phyloP scores from a whole-genome alignment of 2,888 invertebrate species.

The Microchrysa polita region DNA sequence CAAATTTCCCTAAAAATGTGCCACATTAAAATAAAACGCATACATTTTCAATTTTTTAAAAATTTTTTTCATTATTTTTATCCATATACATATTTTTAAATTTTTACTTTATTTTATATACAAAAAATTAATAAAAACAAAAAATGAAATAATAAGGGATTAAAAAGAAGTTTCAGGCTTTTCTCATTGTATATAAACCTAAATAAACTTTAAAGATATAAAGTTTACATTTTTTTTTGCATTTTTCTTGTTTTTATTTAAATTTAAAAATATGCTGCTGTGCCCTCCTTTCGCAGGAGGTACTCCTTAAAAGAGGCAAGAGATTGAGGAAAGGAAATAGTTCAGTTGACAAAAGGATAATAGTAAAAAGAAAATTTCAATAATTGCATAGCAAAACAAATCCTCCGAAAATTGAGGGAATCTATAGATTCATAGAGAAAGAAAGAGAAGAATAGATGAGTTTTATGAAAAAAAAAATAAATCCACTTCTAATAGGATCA shows the following conservation, averaged over 20 bases:
- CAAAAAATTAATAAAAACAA: slow-evolving; percentile 38
- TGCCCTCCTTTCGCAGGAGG: background rate
- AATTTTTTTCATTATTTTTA: slow-evolving; percentile 27
- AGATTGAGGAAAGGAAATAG: background rate
- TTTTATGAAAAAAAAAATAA: background rate
- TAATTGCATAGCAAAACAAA: background rate
- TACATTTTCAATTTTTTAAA: slow-evolving; percentile 26
- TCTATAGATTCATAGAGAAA: background rate
- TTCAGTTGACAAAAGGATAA: background rate
- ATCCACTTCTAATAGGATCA: background rate
- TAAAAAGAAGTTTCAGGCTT: slow-evolving; percentile 5
- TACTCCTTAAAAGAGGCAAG: background rate
- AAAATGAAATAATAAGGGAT: slow-evolving; percentile 30
- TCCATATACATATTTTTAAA: slow-evolving; percentile 23
- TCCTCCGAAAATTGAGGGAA: background rate
- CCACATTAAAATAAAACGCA: background rate
- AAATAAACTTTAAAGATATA: slow-evolving; percentile 5
- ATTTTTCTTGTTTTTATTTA: background rate
- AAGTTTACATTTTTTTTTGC: slow-evolving; percentile 7
- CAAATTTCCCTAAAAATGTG: no score
- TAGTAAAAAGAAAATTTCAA: background rate
- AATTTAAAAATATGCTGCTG: slow-evolving; percentile 4
- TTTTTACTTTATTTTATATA: slow-evolving; percentile 34
- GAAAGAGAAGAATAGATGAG: background rate
- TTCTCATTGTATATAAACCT: slow-evolving; percentile 2